Percentiles rank a stretch among this genome's conserved stretches.
Conservation (phyloP, 2,888 invertebrate species). For the Mimachlamys varia region DNA sequence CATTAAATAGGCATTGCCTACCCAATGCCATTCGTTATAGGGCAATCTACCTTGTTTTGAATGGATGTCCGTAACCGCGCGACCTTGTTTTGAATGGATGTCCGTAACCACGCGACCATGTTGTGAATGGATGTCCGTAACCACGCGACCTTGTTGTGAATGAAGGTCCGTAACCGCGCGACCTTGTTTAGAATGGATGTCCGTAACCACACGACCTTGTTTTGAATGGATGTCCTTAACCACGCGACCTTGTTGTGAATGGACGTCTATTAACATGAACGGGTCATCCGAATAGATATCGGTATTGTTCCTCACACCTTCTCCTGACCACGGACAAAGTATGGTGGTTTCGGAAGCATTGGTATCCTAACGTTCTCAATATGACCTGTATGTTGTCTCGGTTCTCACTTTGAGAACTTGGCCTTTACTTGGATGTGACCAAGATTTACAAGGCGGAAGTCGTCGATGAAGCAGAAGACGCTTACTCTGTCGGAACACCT, state of each 20-base stretch:
- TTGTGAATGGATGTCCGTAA: not conserved
- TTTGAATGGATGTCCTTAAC: too few relatives aligned
- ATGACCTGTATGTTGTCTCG: not conserved
- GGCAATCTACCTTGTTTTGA: constrained; percentile 7
- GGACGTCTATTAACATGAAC: too few relatives aligned
- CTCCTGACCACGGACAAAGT: not conserved
- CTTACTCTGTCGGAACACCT: too few relatives aligned
- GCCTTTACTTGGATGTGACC: too few relatives aligned
- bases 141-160: not conserved
- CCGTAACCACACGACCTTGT: too few relatives aligned
- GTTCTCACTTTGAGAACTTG: too few relatives aligned
- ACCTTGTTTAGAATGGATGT: too few relatives aligned
- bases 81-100: not conserved
- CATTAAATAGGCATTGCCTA: constrained; percentile 19
- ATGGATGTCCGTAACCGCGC: not conserved
- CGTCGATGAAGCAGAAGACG: too few relatives aligned
- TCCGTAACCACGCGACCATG: not conserved
- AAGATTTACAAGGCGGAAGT: too few relatives aligned
- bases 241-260: too few relatives aligned
- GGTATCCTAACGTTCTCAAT: not conserved
- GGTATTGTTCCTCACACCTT: not conserved
- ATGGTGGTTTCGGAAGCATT: constrained; percentile 9
- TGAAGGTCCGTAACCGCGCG: not conserved
- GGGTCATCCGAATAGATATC: not conserved
- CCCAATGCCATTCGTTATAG: not conserved